A percentile compares a stretch with the other conserved stretches of the same genome.
Evolutionary conservation across 2,888 invertebrate species (phyloP).

Genomic region (Bimastos eiseni): DNA sequence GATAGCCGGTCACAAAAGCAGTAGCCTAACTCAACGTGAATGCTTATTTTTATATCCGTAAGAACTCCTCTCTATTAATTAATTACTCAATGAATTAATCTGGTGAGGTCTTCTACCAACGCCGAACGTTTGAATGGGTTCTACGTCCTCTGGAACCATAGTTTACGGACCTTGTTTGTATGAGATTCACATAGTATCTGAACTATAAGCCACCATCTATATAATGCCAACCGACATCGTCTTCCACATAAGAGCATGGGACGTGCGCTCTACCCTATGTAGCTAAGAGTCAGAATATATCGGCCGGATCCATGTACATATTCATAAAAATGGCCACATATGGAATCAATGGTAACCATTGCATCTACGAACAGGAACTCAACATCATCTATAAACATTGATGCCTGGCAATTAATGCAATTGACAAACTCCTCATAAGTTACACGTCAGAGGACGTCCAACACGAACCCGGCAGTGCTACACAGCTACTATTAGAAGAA

Average conservation of each 20-base stretch:
- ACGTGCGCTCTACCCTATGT: no score
- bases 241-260: no score
- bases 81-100: no score
- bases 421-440: background rate
- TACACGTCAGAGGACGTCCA: background rate
- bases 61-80: no score
- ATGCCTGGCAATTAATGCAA: background rate
- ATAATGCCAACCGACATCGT: no score
- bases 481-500: background rate
- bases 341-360: background rate
- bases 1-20: conserved; percentile 64
- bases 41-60: no score
- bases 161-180: no score
- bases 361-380: background rate
- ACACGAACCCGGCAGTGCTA: background rate
- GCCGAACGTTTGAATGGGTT: no score
- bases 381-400: background rate
- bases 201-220: no score
- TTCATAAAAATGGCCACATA: background rate
- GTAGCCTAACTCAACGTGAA: background rate
- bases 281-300: background rate
- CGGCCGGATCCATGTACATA: background rate
- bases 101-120: no score
- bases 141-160: no score
- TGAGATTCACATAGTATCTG: no score